phyloP scores from a whole-genome alignment of 1,140 invertebrate genomes.

The Augochlora pura region DNA sequence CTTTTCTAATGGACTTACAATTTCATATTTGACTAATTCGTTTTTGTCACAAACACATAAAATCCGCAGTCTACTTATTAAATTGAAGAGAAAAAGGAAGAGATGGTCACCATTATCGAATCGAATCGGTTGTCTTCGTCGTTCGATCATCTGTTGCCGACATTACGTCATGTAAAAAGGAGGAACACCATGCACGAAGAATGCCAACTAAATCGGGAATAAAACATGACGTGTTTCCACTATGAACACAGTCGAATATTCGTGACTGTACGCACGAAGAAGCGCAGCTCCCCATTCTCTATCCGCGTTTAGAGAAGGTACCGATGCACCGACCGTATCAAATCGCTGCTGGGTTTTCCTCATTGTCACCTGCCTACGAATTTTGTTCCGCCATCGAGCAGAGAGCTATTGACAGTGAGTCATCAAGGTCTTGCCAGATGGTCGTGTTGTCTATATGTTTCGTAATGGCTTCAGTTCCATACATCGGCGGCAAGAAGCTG shows the following conservation, averaged over 20 bases:
- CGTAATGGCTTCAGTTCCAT: constrained; percentile 20
- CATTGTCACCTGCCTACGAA: background rate
- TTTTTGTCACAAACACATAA: too few relatives aligned
- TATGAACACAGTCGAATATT: background rate
- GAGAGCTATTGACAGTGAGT: background rate
- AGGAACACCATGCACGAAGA: background rate
- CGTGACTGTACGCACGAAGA: background rate
- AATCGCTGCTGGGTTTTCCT: constrained; percentile 31
- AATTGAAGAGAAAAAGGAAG: too few relatives aligned
- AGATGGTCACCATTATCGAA: background rate
- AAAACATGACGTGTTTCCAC: background rate
- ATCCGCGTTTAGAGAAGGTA: background rate
- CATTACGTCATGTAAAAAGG: background rate
- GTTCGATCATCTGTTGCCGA: background rate
- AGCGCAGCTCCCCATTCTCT: background rate
- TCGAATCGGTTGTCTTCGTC: background rate
- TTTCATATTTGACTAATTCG: too few relatives aligned
- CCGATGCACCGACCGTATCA: background rate
- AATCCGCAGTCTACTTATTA: too few relatives aligned
- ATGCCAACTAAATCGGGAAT: background rate
- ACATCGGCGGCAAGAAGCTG: background rate
- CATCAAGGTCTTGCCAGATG: constrained; percentile 25
- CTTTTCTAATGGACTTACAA: too few relatives aligned
- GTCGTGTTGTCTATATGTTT: constrained; percentile 3
- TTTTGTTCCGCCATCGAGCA: constrained; percentile 13